Conservation (phyloP, 2,113 vertebrate genomes). For the Gambusia holbrooki region DNA sequence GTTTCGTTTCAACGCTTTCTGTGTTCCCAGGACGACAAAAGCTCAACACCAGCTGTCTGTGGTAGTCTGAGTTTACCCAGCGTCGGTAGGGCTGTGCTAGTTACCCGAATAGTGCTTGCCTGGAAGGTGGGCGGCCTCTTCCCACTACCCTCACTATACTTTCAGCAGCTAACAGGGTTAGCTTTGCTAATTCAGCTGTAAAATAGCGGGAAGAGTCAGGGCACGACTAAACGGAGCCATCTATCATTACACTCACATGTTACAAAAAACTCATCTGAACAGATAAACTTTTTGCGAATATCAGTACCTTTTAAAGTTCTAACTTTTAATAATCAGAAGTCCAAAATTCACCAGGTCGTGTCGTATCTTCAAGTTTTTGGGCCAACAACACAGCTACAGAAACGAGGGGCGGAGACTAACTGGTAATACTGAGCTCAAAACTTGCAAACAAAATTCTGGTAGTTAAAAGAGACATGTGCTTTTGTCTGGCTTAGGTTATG, state of each 20-base stretch:
- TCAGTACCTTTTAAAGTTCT: constrained; percentile 52
- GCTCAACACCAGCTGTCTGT: rapidly evolving
- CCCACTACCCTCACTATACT: constrained; percentile 10
- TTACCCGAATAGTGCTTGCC: not conserved
- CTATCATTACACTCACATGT: not conserved
- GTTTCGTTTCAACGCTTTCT: not conserved
- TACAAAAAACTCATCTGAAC: not conserved
- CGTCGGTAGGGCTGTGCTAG: not conserved
- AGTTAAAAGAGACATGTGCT: not conserved
- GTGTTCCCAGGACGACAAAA: not conserved
- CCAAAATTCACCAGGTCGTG: constrained; percentile 61
- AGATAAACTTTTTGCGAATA: not conserved
- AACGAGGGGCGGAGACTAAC: constrained; percentile 80
- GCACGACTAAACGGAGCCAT: constrained; percentile 2
- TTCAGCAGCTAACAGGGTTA: constrained; percentile 48
- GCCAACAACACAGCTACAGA: constrained; percentile 58
- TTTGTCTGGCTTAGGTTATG: not conserved
- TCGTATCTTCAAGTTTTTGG: constrained; percentile 79
- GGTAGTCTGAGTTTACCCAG: not conserved
- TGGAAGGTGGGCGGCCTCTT: constrained; percentile 38
- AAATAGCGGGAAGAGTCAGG: constrained; percentile 75
- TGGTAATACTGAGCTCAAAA: constrained; percentile 19
- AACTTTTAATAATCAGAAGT: constrained; percentile 9
- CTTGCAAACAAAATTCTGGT: constrained; percentile 9
- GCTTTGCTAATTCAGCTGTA: constrained; percentile 35